A percentile compares a stretch with the other conserved stretches of the same genome.
Evolutionary conservation across 2,888 invertebrate genomes (phyloP).

Genomic region (Tetragnatha montana): DNA sequence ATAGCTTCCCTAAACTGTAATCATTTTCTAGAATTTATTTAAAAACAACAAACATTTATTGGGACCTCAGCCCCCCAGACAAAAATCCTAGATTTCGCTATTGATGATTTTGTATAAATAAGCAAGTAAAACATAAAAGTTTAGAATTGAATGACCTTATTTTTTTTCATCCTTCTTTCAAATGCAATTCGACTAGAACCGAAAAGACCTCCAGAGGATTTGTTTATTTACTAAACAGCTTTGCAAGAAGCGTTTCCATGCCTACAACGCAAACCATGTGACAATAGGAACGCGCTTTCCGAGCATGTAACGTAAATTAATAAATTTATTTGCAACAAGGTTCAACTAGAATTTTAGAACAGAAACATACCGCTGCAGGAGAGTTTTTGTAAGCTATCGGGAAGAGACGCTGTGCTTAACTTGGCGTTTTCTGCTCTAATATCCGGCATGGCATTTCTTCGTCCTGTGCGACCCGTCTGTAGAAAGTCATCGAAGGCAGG

Average conservation of each 20-base stretch:
- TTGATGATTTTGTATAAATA: too few relatives aligned
- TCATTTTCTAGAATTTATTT: too few relatives aligned
- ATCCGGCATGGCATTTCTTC: conserved; percentile 91
- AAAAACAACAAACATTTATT: too few relatives aligned
- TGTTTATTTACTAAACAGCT: not conserved
- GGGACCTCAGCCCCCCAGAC: too few relatives aligned
- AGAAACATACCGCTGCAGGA: conserved; percentile 77
- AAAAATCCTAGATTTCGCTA: too few relatives aligned
- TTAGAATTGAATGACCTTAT: too few relatives aligned
- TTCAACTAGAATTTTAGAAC: not conserved
- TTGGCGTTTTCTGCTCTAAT: conserved; percentile 85
- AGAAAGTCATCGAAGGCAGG: conserved; percentile 83
- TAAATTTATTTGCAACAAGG: not conserved
- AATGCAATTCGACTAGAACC: too few relatives aligned
- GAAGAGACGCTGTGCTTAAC: conserved; percentile 84
- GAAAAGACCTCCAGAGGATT: not conserved
- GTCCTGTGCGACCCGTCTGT: conserved; percentile 89
- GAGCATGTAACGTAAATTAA: not conserved
- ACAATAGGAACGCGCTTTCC: not conserved
- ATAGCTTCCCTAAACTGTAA: too few relatives aligned
- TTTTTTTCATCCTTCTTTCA: too few relatives aligned
- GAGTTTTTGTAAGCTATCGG: conserved; percentile 84
- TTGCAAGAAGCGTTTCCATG: conserved; percentile 16
- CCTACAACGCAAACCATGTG: conserved; percentile 20
- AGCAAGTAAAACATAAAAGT: too few relatives aligned